Evolutionary conservation across 2,797 vertebrate species (phyloP), one percentile per base, ranked within the genome.

Genomic region (Pogonophryne albipinna): DNA sequence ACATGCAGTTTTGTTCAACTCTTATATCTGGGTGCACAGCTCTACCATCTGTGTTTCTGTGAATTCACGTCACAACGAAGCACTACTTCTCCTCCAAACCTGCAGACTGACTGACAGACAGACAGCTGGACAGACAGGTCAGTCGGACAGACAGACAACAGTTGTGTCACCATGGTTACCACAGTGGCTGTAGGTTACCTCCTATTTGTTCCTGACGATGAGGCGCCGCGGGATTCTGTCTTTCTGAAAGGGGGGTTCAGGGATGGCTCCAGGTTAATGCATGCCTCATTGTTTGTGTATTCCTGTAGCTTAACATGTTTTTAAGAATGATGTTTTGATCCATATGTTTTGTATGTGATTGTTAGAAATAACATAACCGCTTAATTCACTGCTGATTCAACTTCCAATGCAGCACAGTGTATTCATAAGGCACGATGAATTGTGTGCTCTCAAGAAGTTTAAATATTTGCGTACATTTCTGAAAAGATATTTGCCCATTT

Each of bases 231-330:
- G 89, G 74, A 90, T 94, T 78, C 91, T 93, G 93, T 85, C 89
- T 94, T 92, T 91, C 95, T 95, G 95, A 80, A 93, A 93, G 89
- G 66, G 57, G 72, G 85, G 75, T 83, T 90, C 78, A 89, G 88
- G 81, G 68, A 80, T 88, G 81, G 78, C 79, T 87, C 69, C 76
- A 84, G 78, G 91, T 95, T 93, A 92, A 92, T 93, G 72, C 78
- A 82, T 57, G 74, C 15, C 51, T 64, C 71, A 74, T 13, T 11
- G 4, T 66, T 74, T 20, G 23, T 66, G 3, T 72, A 1, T 57
- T 67, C 6, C 19, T 63, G 17, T 46, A 57, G 20, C 44, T 60
- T 15, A 5, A 27, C 53, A 47, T 63, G 4, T n/a, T 60, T 50
- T 47, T 19, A 50, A 58, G 38, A 51, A 2, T n/a, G 23, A 31